Evolutionary conservation across 2,888 invertebrate species (phyloP).

Genomic region (Choreutis nemorana): DNA sequence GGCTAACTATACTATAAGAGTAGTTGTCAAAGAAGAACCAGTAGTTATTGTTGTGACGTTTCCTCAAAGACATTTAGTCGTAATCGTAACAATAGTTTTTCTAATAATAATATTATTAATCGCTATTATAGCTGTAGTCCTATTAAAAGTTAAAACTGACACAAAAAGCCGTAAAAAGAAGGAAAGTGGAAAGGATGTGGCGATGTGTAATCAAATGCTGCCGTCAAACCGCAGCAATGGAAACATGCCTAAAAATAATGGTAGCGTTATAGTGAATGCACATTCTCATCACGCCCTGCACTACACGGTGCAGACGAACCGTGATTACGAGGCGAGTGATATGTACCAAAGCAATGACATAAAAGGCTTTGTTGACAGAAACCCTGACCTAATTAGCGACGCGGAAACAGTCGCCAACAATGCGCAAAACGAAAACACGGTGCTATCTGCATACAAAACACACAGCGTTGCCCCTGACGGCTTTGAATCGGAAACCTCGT

Average conservation of each 20-base stretch:
- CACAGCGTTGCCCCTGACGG: constrained; percentile 38
- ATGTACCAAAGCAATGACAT: constrained; percentile 55
- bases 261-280: constrained; percentile 60
- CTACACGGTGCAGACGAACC: constrained; percentile 53
- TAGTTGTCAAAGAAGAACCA: constrained; percentile 77
- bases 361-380: constrained; percentile 70
- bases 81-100: constrained; percentile 72
- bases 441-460: constrained; percentile 51
- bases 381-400: constrained; percentile 83
- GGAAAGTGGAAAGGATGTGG: constrained; percentile 69
- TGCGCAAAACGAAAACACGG: constrained; percentile 51
- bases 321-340: constrained; percentile 66
- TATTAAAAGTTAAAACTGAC: constrained; percentile 63
- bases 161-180: constrained; percentile 61
- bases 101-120: constrained; percentile 71
- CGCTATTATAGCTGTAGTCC: constrained; percentile 71
- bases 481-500: constrained; percentile 54
- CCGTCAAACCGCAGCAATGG: constrained; percentile 52
- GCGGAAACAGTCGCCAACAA: constrained; percentile 69
- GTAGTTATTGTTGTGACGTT: constrained; percentile 73
- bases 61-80: constrained; percentile 75
- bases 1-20: constrained; percentile 82
- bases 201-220: constrained; percentile 64
- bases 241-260: constrained; percentile 63
- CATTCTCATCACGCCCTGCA: constrained; percentile 67